phyloP scores from a whole-genome alignment of 2,888 invertebrate species.

The Congeria kusceri region DNA sequence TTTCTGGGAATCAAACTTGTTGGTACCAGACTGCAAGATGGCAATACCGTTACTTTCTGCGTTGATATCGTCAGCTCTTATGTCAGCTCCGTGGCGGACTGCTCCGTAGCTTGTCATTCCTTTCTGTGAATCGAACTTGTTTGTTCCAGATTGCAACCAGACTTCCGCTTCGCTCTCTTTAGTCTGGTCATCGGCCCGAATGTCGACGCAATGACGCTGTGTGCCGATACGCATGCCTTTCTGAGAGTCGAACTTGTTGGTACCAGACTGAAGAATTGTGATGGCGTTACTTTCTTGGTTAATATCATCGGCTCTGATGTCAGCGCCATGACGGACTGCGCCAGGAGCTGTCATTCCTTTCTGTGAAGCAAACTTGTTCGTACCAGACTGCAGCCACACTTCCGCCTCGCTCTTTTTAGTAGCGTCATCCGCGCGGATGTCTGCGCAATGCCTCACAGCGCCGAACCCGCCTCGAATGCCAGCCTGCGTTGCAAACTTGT shows the following conservation, averaged over 20 bases:
- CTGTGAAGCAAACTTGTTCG: slow-evolving; percentile 82
- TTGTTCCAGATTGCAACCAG: slow-evolving; percentile 79
- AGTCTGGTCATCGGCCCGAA: slow-evolving; percentile 71
- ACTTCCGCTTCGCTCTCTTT: slow-evolving; percentile 72
- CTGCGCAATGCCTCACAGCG: slow-evolving; percentile 80
- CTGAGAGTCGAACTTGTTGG: slow-evolving; percentile 82
- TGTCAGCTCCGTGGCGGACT: slow-evolving; percentile 83
- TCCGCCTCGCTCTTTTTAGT: slow-evolving; percentile 68
- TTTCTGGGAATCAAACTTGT: slow-evolving; percentile 82
- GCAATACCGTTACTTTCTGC: slow-evolving; percentile 79
- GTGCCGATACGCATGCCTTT: slow-evolving; percentile 80
- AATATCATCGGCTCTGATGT: slow-evolving; percentile 77
- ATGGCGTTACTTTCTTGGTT: slow-evolving; percentile 64
- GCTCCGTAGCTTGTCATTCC: slow-evolving; percentile 79
- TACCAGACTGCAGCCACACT: slow-evolving; percentile 81
- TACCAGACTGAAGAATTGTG: slow-evolving; percentile 80
- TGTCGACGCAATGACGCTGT: slow-evolving; percentile 79
- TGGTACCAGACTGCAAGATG: slow-evolving; percentile 83
- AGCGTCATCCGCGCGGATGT: slow-evolving; percentile 80
- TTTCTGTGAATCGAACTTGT: slow-evolving; percentile 75
- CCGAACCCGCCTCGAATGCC: slow-evolving; percentile 79
- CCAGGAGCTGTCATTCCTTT: slow-evolving; percentile 79
- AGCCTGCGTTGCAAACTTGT: slow-evolving; percentile 75
- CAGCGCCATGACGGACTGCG: slow-evolving; percentile 81
- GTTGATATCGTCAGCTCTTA: slow-evolving; percentile 80